Percentiles rank a stretch among this genome's conserved stretches.
phyloP scores from a whole-genome alignment of 2,113 vertebrate genomes.

The Antidorcas marsupialis region DNA sequence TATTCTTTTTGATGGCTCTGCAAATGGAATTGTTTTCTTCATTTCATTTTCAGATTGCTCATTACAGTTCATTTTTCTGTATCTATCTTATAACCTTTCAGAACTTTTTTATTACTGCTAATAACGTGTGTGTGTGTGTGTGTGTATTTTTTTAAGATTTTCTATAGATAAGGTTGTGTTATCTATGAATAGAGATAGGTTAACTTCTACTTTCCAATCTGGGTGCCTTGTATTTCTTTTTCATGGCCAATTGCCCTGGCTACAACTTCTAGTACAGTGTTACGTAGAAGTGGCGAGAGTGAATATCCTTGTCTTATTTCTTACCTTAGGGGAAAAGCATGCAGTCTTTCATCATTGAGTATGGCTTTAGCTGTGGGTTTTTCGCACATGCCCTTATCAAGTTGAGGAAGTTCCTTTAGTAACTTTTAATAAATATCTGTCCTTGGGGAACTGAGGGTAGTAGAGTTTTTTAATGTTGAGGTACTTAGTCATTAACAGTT shows the following conservation, averaged over 20 bases:
- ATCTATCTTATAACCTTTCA: not conserved
- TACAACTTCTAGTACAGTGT: not conserved
- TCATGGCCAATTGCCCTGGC: not conserved
- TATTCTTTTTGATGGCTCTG: not conserved
- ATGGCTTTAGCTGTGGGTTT: not conserved
- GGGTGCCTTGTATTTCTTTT: not conserved
- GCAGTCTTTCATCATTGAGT: not conserved
- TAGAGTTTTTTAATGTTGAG: not conserved
- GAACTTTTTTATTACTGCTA: not conserved
- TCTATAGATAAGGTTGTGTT: not conserved
- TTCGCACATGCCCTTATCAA: not conserved
- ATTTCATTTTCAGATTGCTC: slow-evolving; percentile 18
- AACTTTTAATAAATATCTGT: not conserved
- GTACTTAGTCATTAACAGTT: not conserved
- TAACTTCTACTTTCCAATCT: not conserved
- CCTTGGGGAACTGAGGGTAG: not conserved
- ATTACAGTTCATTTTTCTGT: not conserved
- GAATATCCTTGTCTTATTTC: not conserved
- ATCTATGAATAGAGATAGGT: not conserved
- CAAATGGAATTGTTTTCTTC: not conserved
- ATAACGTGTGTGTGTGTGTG: not conserved
- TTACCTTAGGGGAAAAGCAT: not conserved
- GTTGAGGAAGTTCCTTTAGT: not conserved
- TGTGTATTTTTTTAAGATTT: not conserved
- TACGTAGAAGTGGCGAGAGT: not conserved